Evolutionary conservation across 2,113 vertebrate genomes (phyloP).

Genomic region (Brachionichthys hirsutus): DNA sequence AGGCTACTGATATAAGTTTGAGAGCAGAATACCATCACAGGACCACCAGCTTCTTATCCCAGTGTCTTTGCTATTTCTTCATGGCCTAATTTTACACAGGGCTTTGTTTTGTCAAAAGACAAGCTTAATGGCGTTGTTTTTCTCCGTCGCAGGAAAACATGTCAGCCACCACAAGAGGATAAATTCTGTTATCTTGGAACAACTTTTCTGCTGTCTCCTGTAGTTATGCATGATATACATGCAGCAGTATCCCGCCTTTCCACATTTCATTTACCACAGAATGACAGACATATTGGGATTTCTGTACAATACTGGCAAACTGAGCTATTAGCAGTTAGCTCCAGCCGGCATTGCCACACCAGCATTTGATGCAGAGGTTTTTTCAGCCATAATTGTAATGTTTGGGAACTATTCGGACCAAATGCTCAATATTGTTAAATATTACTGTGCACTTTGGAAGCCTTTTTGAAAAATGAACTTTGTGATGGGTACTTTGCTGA

Average conservation of each 20-base stretch:
- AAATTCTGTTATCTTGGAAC: constrained; percentile 61
- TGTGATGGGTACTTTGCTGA: too few species aligned
- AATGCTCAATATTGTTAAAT: too few species aligned
- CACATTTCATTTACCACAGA: constrained; percentile 8
- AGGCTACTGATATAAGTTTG: constrained; percentile 38
- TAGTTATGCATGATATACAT: constrained; percentile 42
- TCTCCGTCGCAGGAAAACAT: constrained; percentile 49
- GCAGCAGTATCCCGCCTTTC: constrained; percentile 1
- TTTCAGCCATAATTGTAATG: too few species aligned
- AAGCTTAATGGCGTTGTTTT: constrained; percentile 45
- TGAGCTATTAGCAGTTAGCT: constrained; percentile 11
- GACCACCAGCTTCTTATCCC: constrained; percentile 7
- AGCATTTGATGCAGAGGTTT: neutral
- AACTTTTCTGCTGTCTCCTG: constrained; percentile 41
- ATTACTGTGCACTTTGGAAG: too few species aligned
- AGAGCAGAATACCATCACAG: constrained; percentile 26
- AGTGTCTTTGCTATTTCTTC: constrained; percentile 26
- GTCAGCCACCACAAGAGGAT: constrained; percentile 48
- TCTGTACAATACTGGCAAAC: too few species aligned
- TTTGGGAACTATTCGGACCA: too few species aligned
- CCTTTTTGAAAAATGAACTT: too few species aligned
- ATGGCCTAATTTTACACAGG: constrained; percentile 36
- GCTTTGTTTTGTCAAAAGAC: constrained; percentile 53
- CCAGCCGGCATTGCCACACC: neutral
- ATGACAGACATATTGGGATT: neutral